phyloP scores from a whole-genome alignment of 2,888 invertebrate genomes.

The Petrolisthes manimaculis region DNA sequence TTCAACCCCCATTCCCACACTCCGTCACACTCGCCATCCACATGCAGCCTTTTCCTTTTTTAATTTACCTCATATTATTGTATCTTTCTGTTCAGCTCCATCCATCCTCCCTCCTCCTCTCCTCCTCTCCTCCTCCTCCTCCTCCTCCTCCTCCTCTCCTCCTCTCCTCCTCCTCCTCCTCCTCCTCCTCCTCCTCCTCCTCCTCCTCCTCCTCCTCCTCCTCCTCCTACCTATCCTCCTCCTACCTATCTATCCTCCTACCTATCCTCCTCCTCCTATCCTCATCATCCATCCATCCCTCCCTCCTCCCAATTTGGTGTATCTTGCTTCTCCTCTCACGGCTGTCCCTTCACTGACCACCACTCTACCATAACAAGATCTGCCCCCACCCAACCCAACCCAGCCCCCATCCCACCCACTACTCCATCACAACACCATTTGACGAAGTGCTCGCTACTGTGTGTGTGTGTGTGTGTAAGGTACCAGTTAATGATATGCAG shows the following conservation, averaged over 20 bases:
- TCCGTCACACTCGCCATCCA: neutral
- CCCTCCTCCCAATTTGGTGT: neutral
- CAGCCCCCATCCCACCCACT: neutral
- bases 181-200: too few species aligned
- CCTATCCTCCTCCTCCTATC: neutral
- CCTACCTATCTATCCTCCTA: neutral
- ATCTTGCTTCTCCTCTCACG: neutral
- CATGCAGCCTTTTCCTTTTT: neutral
- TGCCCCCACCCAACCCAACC: neutral
- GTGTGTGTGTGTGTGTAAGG: neutral
- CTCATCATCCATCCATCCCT: neutral
- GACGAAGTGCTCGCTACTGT: neutral
- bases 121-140: conserved; percentile 7
- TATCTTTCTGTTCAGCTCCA: neutral
- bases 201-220: too few species aligned
- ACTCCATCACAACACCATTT: neutral
- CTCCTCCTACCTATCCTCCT: neutral
- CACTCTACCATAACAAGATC: neutral
- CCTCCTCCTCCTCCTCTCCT: too few species aligned
- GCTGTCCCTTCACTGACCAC: neutral
- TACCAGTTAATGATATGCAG: neutral
- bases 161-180: too few species aligned
- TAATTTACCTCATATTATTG: too few species aligned
- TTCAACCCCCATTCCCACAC: neutral
- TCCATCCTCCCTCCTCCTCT: neutral